Conservation (phyloP, 2,888 invertebrate species). For the Dryobotodes eremita region DNA sequence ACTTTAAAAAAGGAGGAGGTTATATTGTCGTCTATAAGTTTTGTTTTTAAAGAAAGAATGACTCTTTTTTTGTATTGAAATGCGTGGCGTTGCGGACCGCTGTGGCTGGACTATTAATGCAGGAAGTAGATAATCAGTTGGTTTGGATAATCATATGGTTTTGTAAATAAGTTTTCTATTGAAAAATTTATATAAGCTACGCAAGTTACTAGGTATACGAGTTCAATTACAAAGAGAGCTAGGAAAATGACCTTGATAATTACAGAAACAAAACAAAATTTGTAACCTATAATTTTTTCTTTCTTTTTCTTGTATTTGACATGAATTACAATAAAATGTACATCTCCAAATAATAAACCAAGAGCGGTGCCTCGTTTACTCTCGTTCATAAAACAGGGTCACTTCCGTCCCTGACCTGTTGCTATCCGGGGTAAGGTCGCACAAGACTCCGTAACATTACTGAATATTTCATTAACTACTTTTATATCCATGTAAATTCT, state of each 20-base stretch:
- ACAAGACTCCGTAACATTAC: conserved; percentile 37
- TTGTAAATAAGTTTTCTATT: not conserved
- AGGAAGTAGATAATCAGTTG: not conserved
- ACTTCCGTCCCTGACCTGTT: conserved; percentile 62
- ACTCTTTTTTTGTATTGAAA: too few relatives aligned
- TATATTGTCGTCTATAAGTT: too few relatives aligned
- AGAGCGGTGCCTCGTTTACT: not conserved
- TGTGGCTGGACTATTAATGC: not conserved
- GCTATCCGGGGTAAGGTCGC: conserved; percentile 62
- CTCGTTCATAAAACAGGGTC: conserved; percentile 42
- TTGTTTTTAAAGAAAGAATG: too few relatives aligned
- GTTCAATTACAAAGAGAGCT: not conserved
- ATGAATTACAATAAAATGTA: conserved; percentile 5
- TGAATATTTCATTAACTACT: conserved; percentile 61
- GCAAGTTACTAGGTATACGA: not conserved
- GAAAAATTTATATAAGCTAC: not conserved
- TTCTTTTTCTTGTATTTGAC: not conserved
- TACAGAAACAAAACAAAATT: not conserved
- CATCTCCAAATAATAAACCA: conserved; percentile 8
- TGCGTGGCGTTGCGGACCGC: not conserved
- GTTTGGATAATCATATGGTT: not conserved
- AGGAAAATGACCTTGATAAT: not conserved
- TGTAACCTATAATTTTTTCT: too few relatives aligned
- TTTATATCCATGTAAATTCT: conserved; percentile 23
- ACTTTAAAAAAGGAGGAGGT: too few relatives aligned